Percentiles rank a stretch among this genome's conserved stretches.
Conservation (phyloP, 2,797 vertebrate genomes). For the Coregonus suidteri region DNA sequence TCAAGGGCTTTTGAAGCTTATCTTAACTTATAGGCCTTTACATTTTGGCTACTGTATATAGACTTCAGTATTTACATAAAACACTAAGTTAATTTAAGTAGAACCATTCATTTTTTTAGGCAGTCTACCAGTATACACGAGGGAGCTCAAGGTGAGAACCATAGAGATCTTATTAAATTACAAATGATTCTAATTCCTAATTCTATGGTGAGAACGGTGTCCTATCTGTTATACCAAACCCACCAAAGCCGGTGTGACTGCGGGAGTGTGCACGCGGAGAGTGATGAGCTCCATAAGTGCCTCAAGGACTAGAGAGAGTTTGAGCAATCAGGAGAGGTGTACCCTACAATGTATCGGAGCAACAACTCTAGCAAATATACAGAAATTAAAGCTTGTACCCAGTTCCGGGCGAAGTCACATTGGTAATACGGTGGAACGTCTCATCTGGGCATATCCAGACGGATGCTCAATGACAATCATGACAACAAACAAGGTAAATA, state of each 20-base stretch:
- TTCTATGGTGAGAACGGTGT: not conserved
- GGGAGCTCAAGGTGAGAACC: not conserved
- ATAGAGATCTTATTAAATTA: no score
- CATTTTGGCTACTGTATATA: not conserved
- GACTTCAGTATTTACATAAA: no score
- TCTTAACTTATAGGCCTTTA: not conserved
- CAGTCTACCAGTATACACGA: not conserved
- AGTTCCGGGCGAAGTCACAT: not conserved
- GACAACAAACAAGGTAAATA: slow-evolving; percentile 7
- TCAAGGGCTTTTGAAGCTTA: not conserved
- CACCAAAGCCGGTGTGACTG: not conserved
- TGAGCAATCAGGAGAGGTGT: not conserved
- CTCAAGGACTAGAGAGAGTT: not conserved
- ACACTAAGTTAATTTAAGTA: no score
- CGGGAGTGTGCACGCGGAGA: not conserved
- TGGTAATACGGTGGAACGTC: slow-evolving; percentile 3
- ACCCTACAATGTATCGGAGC: not conserved
- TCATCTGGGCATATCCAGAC: not conserved
- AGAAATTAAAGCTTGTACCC: slow-evolving; percentile 4
- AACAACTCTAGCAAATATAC: slow-evolving; percentile 8
- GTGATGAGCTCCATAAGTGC: not conserved
- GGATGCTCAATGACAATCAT: not conserved
- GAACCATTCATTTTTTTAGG: not conserved
- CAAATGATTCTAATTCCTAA: not conserved
- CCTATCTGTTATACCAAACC: not conserved